A percentile compares a stretch with the other conserved stretches of the same genome.
Evolutionary conservation across 2,113 vertebrate genomes (phyloP).

Genomic region (Malurus elegans): DNA sequence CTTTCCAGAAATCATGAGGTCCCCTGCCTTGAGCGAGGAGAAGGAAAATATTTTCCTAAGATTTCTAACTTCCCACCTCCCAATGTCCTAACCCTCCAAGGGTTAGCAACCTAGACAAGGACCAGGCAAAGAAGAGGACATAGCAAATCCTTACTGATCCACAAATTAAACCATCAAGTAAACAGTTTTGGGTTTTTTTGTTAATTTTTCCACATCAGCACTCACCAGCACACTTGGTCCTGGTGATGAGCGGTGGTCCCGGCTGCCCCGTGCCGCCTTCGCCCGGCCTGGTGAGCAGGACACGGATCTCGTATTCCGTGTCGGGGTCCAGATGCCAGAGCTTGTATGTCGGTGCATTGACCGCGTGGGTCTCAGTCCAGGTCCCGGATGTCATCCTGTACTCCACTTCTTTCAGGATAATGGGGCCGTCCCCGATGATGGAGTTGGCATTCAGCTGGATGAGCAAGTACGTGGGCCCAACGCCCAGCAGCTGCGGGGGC

Average conservation of each 20-base stretch:
- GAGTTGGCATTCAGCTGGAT: conserved; percentile 98
- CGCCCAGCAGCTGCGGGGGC: conserved; percentile 91
- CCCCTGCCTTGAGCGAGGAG: not conserved
- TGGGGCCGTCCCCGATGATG: conserved; percentile 96
- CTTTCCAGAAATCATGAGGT: not conserved
- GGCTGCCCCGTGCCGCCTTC: conserved; percentile 94
- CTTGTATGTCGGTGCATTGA: conserved; percentile 95
- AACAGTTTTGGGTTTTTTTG: rapidly evolving
- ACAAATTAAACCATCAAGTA: not conserved
- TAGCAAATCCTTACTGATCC: not conserved
- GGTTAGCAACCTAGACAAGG: not conserved
- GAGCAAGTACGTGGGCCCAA: conserved; percentile 93
- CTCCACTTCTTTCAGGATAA: conserved; percentile 96
- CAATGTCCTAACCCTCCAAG: not conserved
- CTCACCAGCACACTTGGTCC: conserved; percentile 97
- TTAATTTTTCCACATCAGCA: not conserved
- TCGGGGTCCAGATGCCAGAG: conserved; percentile 98
- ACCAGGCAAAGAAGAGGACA: not conserved
- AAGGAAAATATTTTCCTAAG: not conserved
- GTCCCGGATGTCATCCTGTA: conserved; percentile 95
- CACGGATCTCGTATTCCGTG: conserved; percentile 95
- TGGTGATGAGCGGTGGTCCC: conserved; percentile 91
- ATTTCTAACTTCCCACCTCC: not conserved
- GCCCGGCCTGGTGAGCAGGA: conserved; percentile 90
- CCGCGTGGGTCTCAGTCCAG: conserved; percentile 96